Percentiles rank a stretch among this genome's conserved stretches.
Conservation (phyloP, 2,113 vertebrate species). For the Oryzias javanicus region DNA sequence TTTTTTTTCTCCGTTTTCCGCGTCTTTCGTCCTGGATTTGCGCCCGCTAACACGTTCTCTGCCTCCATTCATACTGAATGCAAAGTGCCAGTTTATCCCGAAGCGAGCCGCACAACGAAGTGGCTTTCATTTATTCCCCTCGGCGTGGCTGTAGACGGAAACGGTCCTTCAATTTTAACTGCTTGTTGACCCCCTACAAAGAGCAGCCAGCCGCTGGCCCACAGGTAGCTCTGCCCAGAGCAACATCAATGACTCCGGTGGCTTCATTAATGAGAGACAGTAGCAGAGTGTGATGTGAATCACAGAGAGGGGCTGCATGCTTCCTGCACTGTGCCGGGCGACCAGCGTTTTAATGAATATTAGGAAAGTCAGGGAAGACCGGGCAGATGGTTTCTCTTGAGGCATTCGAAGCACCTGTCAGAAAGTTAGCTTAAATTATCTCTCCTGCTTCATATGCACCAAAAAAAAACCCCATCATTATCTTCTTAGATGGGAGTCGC, state of each 20-base stretch:
- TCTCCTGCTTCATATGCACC: neutral
- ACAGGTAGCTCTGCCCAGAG: slow-evolving; percentile 30
- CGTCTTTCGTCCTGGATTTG: slow-evolving; percentile 24
- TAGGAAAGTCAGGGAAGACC: slow-evolving; percentile 42
- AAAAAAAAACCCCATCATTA: slow-evolving; percentile 16
- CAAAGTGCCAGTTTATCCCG: slow-evolving; percentile 10
- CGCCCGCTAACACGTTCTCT: slow-evolving; percentile 6
- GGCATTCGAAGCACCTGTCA: slow-evolving; percentile 62
- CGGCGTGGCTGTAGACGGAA: slow-evolving; percentile 14
- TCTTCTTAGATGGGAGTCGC: neutral
- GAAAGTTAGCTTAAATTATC: slow-evolving; percentile 53
- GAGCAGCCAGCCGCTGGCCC: slow-evolving; percentile 27
- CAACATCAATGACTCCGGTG: slow-evolving; percentile 45
- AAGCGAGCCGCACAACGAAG: slow-evolving; percentile 28
- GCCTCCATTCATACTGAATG: slow-evolving; percentile 14
- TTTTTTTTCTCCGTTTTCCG: neutral
- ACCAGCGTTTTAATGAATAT: slow-evolving; percentile 61
- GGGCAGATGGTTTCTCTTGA: slow-evolving; percentile 68
- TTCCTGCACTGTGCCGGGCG: slow-evolving; percentile 24
- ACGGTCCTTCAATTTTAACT: slow-evolving; percentile 38
- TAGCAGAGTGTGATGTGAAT: slow-evolving; percentile 58
- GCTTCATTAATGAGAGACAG: slow-evolving; percentile 62
- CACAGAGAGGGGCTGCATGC: slow-evolving; percentile 30
- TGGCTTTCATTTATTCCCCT: slow-evolving; percentile 43
- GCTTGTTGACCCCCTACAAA: slow-evolving; percentile 49